These are phyloP conservation scores for Zaprionus ornatus DNA, from an alignment of 1,140 invertebrate genomes.

Conservation along the genomic window DNA sequence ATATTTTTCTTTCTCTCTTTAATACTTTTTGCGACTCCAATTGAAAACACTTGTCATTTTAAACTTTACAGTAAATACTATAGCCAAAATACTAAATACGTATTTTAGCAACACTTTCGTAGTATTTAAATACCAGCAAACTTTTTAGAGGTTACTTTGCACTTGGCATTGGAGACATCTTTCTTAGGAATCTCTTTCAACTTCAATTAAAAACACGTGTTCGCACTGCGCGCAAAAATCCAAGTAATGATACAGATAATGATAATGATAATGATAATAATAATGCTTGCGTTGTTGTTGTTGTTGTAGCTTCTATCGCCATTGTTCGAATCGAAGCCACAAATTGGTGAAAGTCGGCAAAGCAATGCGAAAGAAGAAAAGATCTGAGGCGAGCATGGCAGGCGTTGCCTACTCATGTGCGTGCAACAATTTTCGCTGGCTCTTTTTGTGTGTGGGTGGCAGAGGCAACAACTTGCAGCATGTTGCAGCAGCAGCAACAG, in stretches of 20 bases:
- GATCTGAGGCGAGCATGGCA: slow-evolving; percentile 7
- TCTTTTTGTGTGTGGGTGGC: slow-evolving; percentile 45
- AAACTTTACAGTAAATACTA: not conserved
- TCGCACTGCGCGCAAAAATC: slow-evolving; percentile 18
- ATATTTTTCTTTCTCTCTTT: too few relatives aligned
- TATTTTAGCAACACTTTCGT: not conserved
- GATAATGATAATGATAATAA: slow-evolving; percentile 17
- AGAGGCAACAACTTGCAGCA: slow-evolving; percentile 22
- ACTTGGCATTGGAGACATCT: not conserved
- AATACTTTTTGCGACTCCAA: too few relatives aligned
- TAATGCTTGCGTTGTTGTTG: slow-evolving; percentile 30
- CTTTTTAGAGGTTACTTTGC: not conserved
- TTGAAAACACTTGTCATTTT: too few relatives aligned
- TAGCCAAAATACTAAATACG: not conserved
- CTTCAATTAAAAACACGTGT: slow-evolving; percentile 29
- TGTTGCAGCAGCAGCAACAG: slow-evolving; percentile 52
- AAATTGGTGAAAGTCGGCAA: slow-evolving; percentile 72
- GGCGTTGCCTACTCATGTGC: slow-evolving; percentile 49
- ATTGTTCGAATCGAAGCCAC: slow-evolving; percentile 62
- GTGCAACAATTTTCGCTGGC: slow-evolving; percentile 66
- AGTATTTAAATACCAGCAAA: not conserved
- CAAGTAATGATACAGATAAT: slow-evolving; percentile 22
- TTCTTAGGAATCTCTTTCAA: not conserved
- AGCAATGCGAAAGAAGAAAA: slow-evolving; percentile 41
- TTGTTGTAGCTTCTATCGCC: slow-evolving; percentile 4